Base-by-base conservation (phyloP, 1,140 invertebrate genomes). In the Drosophila ficusphila region DNA sequence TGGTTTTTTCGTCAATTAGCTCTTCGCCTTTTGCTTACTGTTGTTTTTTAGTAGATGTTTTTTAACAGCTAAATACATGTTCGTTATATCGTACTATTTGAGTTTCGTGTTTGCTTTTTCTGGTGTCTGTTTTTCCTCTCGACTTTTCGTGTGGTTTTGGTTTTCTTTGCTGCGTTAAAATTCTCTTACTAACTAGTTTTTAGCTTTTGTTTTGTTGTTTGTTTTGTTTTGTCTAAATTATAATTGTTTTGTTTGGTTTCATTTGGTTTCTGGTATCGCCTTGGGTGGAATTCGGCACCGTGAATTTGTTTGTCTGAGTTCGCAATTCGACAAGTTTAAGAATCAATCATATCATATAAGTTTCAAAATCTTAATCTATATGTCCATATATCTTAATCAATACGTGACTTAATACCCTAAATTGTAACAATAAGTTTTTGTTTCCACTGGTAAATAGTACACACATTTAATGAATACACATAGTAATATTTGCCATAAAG, bases 241-340 rank as follows among this genome's bases (percentile, higher is more conserved):
- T 89, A 89, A 89, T 89, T 83, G 74, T 79, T 76, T 75, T 39
- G 19, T 72, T 72, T 34, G 19, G 21, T 64, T 53, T 60, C 49
- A 64, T 78, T 79, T 89, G 67, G 72, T 89, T 89, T 83, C 78
- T 76, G 78, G 73, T 86, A 62, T 56, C 34, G 76, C 83, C 85
- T 60, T 16, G 3, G 58, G 53, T 85, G 72, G 70, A 62, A 51
- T 61, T 23, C 41, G 75, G 79, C 76, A 86, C 81, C 81, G 81
- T 78, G 78, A 34, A 46, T 44, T 67, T 79, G 51, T 62, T 74
- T 82, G 61, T 86, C 67, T 67, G 48, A 76, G 83, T 89, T 89
- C 85, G 79, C 76, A 68, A 77, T 89, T 88, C 57, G 86, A 89
- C 86, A 89, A 89, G 86, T 89, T 89, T 78, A 86, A 90, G 86